Evolutionary conservation across 2,888 invertebrate genomes (phyloP).

Genomic region (Adineta ricciae): DNA sequence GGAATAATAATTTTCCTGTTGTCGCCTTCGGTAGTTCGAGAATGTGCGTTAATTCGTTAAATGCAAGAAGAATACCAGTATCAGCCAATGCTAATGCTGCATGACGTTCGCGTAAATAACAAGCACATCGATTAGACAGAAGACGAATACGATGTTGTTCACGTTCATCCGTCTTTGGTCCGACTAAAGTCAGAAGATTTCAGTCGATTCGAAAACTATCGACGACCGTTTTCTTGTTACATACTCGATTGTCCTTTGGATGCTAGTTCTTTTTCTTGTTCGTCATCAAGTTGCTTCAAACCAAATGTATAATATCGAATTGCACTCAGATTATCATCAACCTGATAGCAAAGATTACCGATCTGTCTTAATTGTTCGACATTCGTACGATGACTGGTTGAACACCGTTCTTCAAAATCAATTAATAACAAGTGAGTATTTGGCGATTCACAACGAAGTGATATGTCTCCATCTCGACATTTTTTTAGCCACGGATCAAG

Average conservation of each 20-base stretch:
- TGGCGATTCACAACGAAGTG: not conserved
- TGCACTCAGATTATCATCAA: not conserved
- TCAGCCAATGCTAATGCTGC: not conserved
- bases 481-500: not conserved
- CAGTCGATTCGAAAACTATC: not conserved
- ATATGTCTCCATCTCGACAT: not conserved
- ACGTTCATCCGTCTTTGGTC: not conserved
- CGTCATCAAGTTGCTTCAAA: not conserved
- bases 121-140: not conserved
- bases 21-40: not conserved
- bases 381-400: not conserved
- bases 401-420: not conserved
- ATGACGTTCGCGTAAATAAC: constrained; percentile 1
- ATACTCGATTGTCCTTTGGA: not conserved
- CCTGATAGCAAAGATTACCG: not conserved
- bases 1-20: not conserved
- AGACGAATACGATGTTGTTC: not conserved
- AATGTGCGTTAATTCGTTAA: not conserved
- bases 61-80: not conserved
- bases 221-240: not conserved
- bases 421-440: not conserved
- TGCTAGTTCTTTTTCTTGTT: not conserved
- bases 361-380: not conserved
- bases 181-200: not conserved
- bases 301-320: not conserved